Percentiles rank a stretch among this genome's conserved stretches.
phyloP scores from a whole-genome alignment of 35 echinoderm and acorn worm species.

The Chiridota heheva region DNA sequence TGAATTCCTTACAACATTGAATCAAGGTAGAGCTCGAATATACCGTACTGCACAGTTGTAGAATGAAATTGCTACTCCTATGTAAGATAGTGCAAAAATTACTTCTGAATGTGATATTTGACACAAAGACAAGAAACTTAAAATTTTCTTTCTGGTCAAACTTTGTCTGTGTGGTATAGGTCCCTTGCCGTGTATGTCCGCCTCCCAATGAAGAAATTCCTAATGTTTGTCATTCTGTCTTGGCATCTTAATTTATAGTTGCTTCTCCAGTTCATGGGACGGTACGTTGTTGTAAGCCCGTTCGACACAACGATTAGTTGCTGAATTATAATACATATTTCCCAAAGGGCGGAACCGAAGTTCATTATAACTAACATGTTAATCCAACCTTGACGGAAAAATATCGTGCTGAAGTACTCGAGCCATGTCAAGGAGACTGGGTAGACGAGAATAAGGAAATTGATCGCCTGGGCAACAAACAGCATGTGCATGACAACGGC shows the following conservation, averaged over 20 bases:
- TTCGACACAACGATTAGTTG: constrained; percentile 62
- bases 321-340: constrained; percentile 37
- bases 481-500: constrained; percentile 33
- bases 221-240: constrained; percentile 60
- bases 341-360: constrained; percentile 74
- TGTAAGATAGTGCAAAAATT: no score
- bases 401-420: constrained; percentile 1
- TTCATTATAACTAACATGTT: constrained; percentile 49
- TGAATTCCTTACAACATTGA: no score
- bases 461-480: constrained; percentile 45
- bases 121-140: background rate
- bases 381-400: constrained; percentile 64
- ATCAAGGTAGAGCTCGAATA: no score
- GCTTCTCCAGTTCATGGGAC: background rate
- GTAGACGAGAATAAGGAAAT: constrained; percentile 47
- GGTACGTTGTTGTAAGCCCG: constrained; percentile 63
- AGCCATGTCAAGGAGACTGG: constrained; percentile 26
- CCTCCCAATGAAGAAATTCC: constrained; percentile 74
- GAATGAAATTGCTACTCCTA: no score
- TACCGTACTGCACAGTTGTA: no score
- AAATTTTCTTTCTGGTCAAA: background rate
- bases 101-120: background rate
- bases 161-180: background rate
- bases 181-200: constrained; percentile 59
- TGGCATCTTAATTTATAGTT: constrained; percentile 3